These are phyloP conservation scores for Acromyrmex echinatior DNA, from an alignment of 1,140 invertebrate genomes.

Conservation along the genomic window DNA sequence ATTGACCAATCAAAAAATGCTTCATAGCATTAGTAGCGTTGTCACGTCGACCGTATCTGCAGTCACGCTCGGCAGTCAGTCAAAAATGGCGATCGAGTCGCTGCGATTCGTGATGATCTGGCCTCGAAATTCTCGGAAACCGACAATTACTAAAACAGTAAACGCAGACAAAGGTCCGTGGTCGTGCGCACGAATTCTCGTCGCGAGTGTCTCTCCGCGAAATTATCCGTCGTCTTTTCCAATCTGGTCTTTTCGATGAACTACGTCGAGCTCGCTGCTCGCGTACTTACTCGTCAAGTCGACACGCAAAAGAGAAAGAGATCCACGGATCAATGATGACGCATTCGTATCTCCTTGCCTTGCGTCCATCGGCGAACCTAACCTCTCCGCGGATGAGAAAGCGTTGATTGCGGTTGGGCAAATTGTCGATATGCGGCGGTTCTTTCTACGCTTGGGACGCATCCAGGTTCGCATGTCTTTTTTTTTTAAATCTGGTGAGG, in stretches of 20 bases:
- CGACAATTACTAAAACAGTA: slow-evolving; percentile 45
- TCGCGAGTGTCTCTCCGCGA: slow-evolving; percentile 11
- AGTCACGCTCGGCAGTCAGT: slow-evolving; percentile 20
- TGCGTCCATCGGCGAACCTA: slow-evolving; percentile 23
- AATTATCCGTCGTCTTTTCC: background rate
- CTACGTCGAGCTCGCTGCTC: background rate
- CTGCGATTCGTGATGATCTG: slow-evolving; percentile 25
- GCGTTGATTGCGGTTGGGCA: background rate
- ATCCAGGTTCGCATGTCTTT: background rate
- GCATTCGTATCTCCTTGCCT: background rate
- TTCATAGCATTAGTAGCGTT: no score
- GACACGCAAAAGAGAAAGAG: background rate
- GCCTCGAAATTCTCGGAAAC: background rate
- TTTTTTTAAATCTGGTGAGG: background rate
- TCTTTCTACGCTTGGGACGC: background rate
- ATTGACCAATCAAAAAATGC: no score
- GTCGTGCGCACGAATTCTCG: background rate
- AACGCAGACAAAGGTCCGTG: background rate
- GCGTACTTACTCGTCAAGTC: background rate
- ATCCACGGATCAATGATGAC: slow-evolving; percentile 2
- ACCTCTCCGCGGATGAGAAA: slow-evolving; percentile 35
- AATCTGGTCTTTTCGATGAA: background rate
- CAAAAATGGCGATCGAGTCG: slow-evolving; percentile 36
- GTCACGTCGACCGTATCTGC: no score
- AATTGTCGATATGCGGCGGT: background rate